These are phyloP conservation scores for Syngnathus scovelli DNA, from an alignment of 2,113 vertebrate species.

Conservation along the genomic window DNA sequence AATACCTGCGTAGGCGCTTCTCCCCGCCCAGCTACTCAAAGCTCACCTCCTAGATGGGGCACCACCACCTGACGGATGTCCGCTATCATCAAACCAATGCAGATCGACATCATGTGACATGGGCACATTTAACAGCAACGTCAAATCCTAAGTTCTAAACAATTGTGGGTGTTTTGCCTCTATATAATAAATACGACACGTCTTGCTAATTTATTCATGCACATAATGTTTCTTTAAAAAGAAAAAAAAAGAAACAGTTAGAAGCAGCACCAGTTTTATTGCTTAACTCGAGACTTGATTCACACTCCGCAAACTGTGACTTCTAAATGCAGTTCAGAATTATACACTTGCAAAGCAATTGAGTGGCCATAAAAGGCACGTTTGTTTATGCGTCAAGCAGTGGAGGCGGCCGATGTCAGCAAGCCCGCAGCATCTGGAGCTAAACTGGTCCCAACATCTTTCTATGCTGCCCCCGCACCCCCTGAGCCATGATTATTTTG, in stretches of 20 bases:
- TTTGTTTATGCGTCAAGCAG: constrained; percentile 50
- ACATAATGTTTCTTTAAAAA: background rate
- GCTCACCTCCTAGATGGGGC: constrained; percentile 79
- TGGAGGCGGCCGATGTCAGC: constrained; percentile 50
- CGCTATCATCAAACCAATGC: background rate
- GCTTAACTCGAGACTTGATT: constrained; percentile 33
- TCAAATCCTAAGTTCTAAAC: background rate
- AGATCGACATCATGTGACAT: background rate
- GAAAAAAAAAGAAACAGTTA: background rate
- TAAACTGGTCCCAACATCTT: constrained; percentile 45
- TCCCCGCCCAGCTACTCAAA: constrained; percentile 97
- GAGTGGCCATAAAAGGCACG: background rate
- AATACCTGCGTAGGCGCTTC: constrained; percentile 92
- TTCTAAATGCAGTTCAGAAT: constrained; percentile 39
- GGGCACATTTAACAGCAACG: background rate
- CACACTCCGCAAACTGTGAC: constrained; percentile 25
- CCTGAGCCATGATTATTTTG: constrained; percentile 37
- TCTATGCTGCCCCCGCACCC: constrained; percentile 2
- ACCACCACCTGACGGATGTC: background rate
- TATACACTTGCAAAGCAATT: background rate
- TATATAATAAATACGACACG: background rate
- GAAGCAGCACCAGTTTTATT: background rate
- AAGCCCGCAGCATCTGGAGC: constrained; percentile 36
- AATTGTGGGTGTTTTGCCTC: background rate
- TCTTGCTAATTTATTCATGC: background rate